A percentile compares a stretch with the other conserved stretches of the same genome.
Conservation (phyloP, 35 echinoderm and acorn worm species). For the Lytechinus pictus region DNA sequence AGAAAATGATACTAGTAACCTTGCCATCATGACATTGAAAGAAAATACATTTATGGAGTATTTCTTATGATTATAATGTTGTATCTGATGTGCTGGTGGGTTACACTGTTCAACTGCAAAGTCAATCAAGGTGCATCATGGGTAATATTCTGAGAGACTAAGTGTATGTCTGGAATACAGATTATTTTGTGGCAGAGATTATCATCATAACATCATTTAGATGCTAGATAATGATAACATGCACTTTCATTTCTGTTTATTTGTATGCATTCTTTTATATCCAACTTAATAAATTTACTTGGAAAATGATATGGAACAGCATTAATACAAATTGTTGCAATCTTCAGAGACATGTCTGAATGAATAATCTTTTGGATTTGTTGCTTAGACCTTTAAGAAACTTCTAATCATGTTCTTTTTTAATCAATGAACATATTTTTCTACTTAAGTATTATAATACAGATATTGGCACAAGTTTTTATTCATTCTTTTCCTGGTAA, state of each 20-base stretch:
- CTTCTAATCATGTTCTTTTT: too few species aligned
- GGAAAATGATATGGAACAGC: not conserved
- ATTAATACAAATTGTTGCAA: too few species aligned
- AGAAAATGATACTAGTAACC: not conserved
- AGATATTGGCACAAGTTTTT: too few species aligned
- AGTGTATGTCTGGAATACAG: conserved; percentile 30
- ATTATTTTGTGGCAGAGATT: conserved; percentile 31
- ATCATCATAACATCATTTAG: conserved; percentile 41
- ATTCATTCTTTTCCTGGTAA: too few species aligned
- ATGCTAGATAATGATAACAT: conserved; percentile 12
- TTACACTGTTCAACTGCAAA: not conserved
- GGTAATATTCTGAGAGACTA: conserved; percentile 28
- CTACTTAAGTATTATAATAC: too few species aligned
- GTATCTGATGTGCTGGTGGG: not conserved
- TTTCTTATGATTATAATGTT: not conserved
- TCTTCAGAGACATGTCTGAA: too few species aligned
- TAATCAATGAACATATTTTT: too few species aligned
- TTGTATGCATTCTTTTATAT: not conserved
- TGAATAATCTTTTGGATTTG: too few species aligned
- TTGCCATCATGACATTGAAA: not conserved
- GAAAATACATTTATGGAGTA: not conserved
- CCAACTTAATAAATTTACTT: not conserved
- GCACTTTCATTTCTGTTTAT: not conserved
- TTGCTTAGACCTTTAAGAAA: too few species aligned
- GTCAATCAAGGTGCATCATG: conserved; percentile 27